phyloP scores from a whole-genome alignment of 1,140 invertebrate genomes.

The Drosophila saltans region DNA sequence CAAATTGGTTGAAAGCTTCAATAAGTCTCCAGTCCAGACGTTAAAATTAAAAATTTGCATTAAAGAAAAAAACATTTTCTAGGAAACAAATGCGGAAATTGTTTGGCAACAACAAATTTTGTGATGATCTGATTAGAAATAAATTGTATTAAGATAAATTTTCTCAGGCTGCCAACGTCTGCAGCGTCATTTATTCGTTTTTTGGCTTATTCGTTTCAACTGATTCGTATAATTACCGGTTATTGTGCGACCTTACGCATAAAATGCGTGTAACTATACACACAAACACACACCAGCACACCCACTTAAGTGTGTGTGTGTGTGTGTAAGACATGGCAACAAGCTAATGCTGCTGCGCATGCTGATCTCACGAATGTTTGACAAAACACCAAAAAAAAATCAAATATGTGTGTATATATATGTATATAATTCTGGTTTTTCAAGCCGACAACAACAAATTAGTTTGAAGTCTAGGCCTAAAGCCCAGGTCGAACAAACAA shows the following conservation, averaged over 20 bases:
- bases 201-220: conserved; percentile 33
- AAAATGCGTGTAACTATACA: conserved; percentile 62
- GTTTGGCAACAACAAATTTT: conserved; percentile 50
- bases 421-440: conserved; percentile 56
- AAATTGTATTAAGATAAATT: conserved; percentile 27
- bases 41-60: conserved; percentile 44
- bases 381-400: conserved; percentile 28
- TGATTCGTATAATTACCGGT: conserved; percentile 71
- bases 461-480: conserved; percentile 31
- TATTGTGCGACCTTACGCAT: conserved; percentile 80
- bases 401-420: conserved; percentile 18
- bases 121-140: conserved; percentile 40
- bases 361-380: conserved; percentile 72
- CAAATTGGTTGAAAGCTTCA: conserved; percentile 58
- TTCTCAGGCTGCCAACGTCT: conserved; percentile 63
- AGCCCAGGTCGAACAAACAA: conserved; percentile 58
- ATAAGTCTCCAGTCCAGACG: conserved; percentile 36
- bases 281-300: conserved; percentile 7
- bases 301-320: conserved; percentile 18
- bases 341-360: conserved; percentile 44
- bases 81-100: conserved; percentile 59
- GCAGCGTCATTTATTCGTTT: conserved; percentile 65
- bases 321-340: conserved; percentile 37
- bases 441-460: conserved; percentile 29
- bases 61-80: conserved; percentile 6